Evolutionary conservation across 2,113 vertebrate species (phyloP), one percentile per base, ranked within the genome.

Genomic region (Macquaria australasica): DNA sequence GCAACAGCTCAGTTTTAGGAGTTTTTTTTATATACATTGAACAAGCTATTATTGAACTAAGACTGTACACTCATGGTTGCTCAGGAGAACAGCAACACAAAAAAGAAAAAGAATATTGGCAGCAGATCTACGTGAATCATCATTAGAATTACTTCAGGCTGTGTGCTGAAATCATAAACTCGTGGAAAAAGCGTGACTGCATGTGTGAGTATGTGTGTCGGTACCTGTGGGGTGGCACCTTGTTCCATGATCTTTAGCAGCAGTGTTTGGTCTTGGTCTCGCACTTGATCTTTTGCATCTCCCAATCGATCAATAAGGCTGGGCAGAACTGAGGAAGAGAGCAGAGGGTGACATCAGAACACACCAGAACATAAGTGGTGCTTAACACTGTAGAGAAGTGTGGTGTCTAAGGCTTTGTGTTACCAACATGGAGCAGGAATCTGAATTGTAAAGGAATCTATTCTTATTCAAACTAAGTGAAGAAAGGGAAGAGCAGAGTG

Each of bases 231-330:
- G 51, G 93, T 97, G 92, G 97, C 95, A 85, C 97, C 95, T 88
- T 97, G 97, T 69, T 99, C 98, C 98, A 99, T 99, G 89, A 99
- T 98, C 95, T 98, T 99, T 31, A 99, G 94, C 92, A 99, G 96
- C 94, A 99, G 94, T 6, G 93, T 95, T 87, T 99, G 98, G 95
- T 99, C 98, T 85, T 99, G 98, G 68, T 99, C 98, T 91, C 98
- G 94, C 56, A 99, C 98, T 0, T 97, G 98, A 88, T 99, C 98
- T 92, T 99, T 99, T 73, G 98, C 94, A 85, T 99, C 98, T 62
- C 98, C 98, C 91, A 99, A 88, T 62, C 98, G 96, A 94, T 99
- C 98, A 45, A 99, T 97, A 81, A 99, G 95, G 95, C 98, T 99
- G 25, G 98, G 98, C 92, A 99, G 94, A 91, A 99, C 98, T 99